Base-by-base conservation (phyloP, 2,113 vertebrate species). In the Aix galericulata region DNA sequence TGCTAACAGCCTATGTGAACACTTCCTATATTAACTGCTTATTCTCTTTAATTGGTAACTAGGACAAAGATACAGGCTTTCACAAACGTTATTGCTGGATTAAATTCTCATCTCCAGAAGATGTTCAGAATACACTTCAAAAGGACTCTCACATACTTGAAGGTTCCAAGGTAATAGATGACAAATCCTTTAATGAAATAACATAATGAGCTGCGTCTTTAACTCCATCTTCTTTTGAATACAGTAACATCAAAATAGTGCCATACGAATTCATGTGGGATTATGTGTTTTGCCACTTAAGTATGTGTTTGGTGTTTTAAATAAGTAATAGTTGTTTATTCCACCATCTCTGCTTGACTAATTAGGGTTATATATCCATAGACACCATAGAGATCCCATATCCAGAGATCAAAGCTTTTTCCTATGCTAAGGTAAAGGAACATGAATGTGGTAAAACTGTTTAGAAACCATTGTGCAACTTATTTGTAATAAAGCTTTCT, bases 21-120 rank as follows among this genome's bases (percentile, higher is more conserved):
- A 34, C 63, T 75, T 91, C 4, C 2, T 73, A 7, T 25, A 68
- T 29, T 91, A 72, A 88, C 3, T 73, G 10, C 21, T 36, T 82
- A 59, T 55, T 60, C 80, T 81, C 79, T 36, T 86, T 72, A 89
- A 94, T 79, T 69, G 38, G 9, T 75, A 69, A 94, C 80, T 96
- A 99, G 99, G 96, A 99, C 93, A 98, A 86, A 97, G 96, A 98
- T 7, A 99, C 98, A 3, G 99, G 99, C 38, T 99, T 99, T 97
- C 99, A 99, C 88, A 97, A 6, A 97, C 98, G 99, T 14, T 98
- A 97, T 17, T 98, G 98, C 90, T 99, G 98, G 99, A 29, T 99
- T 72, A 95, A 97, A 6, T 99, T 98, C 96, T 82, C 96, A 2
- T 79, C 97, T 72, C 97, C 98, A 82, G 96, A 98, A 78, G 98